Conservation (phyloP, 2,888 invertebrate species). For the Athrips mouffetella region DNA sequence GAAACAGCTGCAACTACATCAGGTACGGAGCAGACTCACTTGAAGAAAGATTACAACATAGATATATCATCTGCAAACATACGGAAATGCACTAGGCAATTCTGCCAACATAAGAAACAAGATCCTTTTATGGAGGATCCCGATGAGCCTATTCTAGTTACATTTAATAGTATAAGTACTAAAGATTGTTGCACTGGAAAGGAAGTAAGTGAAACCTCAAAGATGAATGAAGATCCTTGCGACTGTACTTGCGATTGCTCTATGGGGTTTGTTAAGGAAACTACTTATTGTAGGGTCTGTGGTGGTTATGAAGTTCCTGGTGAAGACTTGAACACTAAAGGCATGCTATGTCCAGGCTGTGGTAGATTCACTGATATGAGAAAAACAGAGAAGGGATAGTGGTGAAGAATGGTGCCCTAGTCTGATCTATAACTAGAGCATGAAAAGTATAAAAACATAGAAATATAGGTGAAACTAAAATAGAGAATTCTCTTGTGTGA, state of each 20-base stretch:
- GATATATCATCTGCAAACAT: too few species aligned
- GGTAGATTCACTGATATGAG: slow-evolving; percentile 55
- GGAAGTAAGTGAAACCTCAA: neutral
- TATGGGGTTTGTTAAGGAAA: slow-evolving; percentile 58
- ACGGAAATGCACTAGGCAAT: neutral
- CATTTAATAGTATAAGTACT: neutral
- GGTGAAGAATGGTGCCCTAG: too few species aligned
- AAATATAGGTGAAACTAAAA: too few species aligned
- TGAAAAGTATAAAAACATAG: too few species aligned
- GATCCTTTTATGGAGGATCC: neutral
- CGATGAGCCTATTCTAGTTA: neutral
- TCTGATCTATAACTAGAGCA: too few species aligned
- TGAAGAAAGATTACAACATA: too few species aligned
- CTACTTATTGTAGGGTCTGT: slow-evolving; percentile 61
- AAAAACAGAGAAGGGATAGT: too few species aligned
- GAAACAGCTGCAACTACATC: too few species aligned
- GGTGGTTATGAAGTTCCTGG: slow-evolving; percentile 59
- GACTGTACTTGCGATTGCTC: slow-evolving; percentile 63
- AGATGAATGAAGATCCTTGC: slow-evolving; percentile 41
- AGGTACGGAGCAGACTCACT: too few species aligned
- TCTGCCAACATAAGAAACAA: neutral
- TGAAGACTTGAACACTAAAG: slow-evolving; percentile 40
- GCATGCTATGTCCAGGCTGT: slow-evolving; percentile 57
- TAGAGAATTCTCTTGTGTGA: too few species aligned
- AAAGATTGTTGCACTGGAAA: neutral